Base-by-base conservation (phyloP, 2,113 vertebrate genomes). In the Uria lomvia region DNA sequence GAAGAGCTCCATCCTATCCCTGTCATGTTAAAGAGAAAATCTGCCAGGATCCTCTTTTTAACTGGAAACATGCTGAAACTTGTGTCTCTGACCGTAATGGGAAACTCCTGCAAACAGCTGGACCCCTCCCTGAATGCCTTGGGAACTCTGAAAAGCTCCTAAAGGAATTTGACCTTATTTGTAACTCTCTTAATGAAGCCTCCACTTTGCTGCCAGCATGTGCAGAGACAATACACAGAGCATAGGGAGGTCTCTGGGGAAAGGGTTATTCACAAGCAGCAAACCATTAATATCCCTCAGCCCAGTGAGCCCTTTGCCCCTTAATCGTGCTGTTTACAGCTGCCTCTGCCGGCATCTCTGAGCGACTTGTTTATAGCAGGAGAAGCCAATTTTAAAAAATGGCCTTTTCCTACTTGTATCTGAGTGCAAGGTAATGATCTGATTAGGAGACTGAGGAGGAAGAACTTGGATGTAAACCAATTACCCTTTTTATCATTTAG, bases 151-250 rank as follows among this genome's bases (percentile, higher is more conserved):
- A 94, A 91, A 94, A 93, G 23, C 94, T 92, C 81, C 88, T 86
- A 43, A 76, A 96, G 91, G 95, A 96, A 97, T 96, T 86, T 95
- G 93, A 97, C 91, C 92, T 90, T 96, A 88, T 96, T 94, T 96
- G 87, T 93, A 83, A 59, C 91, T 94, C 83, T 79, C 36, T 93
- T 94, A 93, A 88, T 95, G 86, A 95, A 95, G 82, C 55, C 72
- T 91, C 84, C n/a, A 15, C 59, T 94, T 95, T 74, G 74, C 77
- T 95, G 91, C 66, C 87, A 95, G 74, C n/a, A 12, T 92, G 71
- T 89, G 67, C 78, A 56, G 84, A 50, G 62, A 94, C 49, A 89
- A 70, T 80, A 38, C 53, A 19, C 91, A 94, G 84, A 94, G 62
- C 77, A 55, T 23, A 58, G 70, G 32, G 80, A 87, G 73, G 86